Conservation (phyloP, 2,113 vertebrate species). For the Sprattus sprattus region DNA sequence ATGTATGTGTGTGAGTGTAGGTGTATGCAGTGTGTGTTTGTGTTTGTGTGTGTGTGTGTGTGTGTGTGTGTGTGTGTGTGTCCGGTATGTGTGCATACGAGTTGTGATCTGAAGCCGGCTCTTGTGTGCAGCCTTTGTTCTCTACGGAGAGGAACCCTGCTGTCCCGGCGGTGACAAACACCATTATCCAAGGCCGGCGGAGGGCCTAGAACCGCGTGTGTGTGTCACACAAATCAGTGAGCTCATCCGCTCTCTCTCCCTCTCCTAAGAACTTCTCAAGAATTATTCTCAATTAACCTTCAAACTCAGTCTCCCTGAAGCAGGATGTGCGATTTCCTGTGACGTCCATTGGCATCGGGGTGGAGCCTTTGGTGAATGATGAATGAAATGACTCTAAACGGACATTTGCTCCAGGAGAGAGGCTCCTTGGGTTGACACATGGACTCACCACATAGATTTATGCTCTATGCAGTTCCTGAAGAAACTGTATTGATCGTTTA, state of each 20-base stretch:
- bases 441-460: background rate
- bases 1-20: background rate
- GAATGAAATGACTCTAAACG: background rate
- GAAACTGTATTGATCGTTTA: background rate
- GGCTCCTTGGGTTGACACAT: background rate
- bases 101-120: background rate
- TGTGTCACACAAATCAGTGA: constrained; percentile 10
- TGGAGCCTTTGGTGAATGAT: background rate
- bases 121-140: background rate
- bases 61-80: background rate
- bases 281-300: constrained; percentile 22
- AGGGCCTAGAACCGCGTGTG: background rate
- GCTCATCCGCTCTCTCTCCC: background rate
- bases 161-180: background rate
- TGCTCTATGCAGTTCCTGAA: background rate
- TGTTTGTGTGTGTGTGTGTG: background rate
- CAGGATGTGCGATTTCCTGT: background rate
- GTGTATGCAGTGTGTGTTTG: background rate
- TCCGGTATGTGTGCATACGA: background rate
- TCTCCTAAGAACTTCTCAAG: background rate
- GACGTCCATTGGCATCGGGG: background rate
- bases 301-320: background rate
- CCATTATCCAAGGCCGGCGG: constrained; percentile 1
- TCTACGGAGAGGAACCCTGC: background rate
- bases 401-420: background rate